Percentiles rank a stretch among this genome's conserved stretches.
Conservation (phyloP, 1,140 invertebrate genomes). For the Callitettix versicolor region DNA sequence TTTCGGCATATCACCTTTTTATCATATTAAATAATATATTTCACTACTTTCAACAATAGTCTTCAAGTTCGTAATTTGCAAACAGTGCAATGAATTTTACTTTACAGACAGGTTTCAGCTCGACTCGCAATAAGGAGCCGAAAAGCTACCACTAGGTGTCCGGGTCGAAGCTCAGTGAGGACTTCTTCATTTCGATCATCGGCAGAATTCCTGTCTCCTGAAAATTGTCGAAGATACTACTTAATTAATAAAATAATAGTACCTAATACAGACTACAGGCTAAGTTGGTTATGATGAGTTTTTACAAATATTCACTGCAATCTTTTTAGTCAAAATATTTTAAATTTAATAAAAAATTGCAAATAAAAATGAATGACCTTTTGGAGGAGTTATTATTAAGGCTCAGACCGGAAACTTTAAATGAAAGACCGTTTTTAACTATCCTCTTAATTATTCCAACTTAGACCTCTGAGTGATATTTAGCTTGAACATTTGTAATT, state of each 20-base stretch:
- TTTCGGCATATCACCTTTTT: no score
- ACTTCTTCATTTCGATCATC: slow-evolving; percentile 48
- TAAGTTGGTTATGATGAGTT: background rate
- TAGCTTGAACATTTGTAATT: no score
- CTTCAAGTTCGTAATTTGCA: no score
- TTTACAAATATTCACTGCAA: background rate
- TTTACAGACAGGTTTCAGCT: no score
- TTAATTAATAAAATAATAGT: background rate
- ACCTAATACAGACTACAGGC: background rate
- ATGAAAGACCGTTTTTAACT: no score
- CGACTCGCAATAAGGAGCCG: slow-evolving; percentile 7
- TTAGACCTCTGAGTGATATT: no score
- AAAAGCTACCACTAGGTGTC: slow-evolving; percentile 33
- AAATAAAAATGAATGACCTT: background rate
- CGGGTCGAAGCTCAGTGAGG: slow-evolving; percentile 45
- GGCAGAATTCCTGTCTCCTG: slow-evolving; percentile 47
- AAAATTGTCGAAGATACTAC: background rate
- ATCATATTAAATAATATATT: no score
- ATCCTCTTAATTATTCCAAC: no score
- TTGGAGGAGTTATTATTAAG: no score
- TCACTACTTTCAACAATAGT: no score
- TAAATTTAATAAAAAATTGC: background rate
- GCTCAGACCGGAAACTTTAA: no score
- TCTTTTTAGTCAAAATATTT: background rate
- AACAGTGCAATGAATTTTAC: no score